Conservation (phyloP, 2,113 vertebrate species). For the Nesoenas mayeri region DNA sequence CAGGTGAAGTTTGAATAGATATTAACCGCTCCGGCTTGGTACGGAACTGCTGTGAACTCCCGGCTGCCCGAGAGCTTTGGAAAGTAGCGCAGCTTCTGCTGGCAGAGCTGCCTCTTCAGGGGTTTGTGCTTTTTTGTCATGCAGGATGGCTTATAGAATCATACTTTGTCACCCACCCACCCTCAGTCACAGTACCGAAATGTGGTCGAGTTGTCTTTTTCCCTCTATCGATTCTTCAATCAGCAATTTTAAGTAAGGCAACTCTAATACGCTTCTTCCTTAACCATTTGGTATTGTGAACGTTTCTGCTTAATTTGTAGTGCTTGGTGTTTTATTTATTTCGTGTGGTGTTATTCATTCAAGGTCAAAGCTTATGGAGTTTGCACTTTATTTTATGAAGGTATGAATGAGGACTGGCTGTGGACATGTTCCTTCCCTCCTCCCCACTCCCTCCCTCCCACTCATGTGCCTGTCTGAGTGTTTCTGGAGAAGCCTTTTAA, state of each 20-base stretch:
- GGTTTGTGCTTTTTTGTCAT: not conserved
- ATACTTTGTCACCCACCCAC: not conserved
- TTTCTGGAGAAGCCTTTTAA: not conserved
- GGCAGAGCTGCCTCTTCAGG: not conserved
- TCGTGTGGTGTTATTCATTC: not conserved
- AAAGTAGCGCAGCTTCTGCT: not conserved
- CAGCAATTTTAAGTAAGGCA: not conserved
- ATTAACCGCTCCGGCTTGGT: not conserved
- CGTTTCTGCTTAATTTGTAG: not conserved
- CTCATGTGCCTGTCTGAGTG: not conserved
- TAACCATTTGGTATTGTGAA: not conserved
- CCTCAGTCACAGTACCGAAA: not conserved
- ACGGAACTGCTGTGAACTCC: not conserved
- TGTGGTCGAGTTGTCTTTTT: not conserved
- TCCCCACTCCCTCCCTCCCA: not conserved
- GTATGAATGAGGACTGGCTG: not conserved
- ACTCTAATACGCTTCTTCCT: not conserved
- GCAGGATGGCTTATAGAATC: not conserved
- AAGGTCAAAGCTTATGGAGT: not conserved
- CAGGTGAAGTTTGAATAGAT: not conserved
- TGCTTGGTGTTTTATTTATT: not conserved
- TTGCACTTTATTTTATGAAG: constrained; percentile 14
- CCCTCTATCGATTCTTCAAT: not conserved
- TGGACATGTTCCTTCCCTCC: not conserved
- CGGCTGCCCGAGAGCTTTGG: rapidly evolving